Percentiles rank a stretch among this genome's conserved stretches.
phyloP scores from a whole-genome alignment of 2,797 vertebrate species.

The Yasuhikotakia modesta region DNA sequence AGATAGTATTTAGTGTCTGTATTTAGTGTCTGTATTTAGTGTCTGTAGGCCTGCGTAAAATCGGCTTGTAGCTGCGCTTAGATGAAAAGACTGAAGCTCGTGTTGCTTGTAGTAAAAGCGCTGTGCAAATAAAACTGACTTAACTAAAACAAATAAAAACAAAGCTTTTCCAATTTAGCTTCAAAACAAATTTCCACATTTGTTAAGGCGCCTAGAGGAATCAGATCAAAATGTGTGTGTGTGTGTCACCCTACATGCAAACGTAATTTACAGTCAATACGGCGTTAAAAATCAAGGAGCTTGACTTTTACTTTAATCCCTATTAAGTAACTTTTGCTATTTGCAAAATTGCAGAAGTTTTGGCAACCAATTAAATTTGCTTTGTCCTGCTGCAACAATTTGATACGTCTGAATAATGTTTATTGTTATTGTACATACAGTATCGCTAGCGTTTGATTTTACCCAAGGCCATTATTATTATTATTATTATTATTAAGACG shows the following conservation, averaged over 20 bases:
- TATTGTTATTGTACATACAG: conserved; percentile 1
- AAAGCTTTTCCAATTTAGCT: not conserved
- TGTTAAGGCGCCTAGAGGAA: not conserved
- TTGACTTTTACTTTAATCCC: not conserved
- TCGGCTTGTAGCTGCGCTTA: not conserved
- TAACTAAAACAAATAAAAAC: not conserved
- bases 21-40: too few species aligned
- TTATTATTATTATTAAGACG: conserved; percentile 2
- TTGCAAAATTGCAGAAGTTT: not conserved
- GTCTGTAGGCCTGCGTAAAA: conserved; percentile 1
- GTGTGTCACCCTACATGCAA: not conserved
- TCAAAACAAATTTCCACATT: not conserved
- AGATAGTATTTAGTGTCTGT: not conserved
- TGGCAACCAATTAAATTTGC: not conserved
- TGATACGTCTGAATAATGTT: not conserved
- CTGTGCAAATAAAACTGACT: not conserved
- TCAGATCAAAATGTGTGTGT: not conserved
- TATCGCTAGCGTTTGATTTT: not conserved
- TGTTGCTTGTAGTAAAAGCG: not conserved
- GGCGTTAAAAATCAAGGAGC: not conserved
- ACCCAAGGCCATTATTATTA: not conserved
- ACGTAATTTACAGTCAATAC: not conserved
- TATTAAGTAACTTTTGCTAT: not conserved
- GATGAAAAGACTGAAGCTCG: not conserved
- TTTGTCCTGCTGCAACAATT: not conserved